phyloP scores from a whole-genome alignment of 2,888 invertebrate genomes.

The Synanthedon myopaeformis region DNA sequence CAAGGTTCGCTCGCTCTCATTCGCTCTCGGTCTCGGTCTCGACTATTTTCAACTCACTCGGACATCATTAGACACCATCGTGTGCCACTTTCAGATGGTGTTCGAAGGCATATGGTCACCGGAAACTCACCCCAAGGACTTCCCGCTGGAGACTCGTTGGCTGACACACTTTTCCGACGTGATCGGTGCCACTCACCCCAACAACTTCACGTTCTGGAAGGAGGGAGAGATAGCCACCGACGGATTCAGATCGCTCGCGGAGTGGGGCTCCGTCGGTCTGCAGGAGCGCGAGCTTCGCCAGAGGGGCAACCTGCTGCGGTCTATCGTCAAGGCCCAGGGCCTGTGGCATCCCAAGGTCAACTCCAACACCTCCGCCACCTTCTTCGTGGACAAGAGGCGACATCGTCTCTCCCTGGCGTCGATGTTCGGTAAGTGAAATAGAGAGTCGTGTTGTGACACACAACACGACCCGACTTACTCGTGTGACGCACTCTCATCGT shows the following conservation, averaged over 20 bases:
- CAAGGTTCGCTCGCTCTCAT: conserved; percentile 63
- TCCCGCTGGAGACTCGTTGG: conserved; percentile 86
- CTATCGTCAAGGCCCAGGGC: conserved; percentile 90
- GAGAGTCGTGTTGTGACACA: no score
- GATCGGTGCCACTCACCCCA: conserved; percentile 92
- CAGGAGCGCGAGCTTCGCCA: conserved; percentile 91
- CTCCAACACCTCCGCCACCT: conserved; percentile 82
- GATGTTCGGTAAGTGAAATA: conserved; percentile 76
- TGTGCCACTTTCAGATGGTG: conserved; percentile 65
- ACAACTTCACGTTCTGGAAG: conserved; percentile 92
- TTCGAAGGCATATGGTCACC: conserved; percentile 97
- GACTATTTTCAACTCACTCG: not conserved
- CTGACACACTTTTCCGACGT: conserved; percentile 97
- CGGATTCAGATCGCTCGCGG: conserved; percentile 84
- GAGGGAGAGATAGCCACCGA: conserved; percentile 88
- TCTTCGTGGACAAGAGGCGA: conserved; percentile 86
- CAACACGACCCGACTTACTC: not conserved
- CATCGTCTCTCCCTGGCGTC: conserved; percentile 89
- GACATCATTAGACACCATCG: not conserved
- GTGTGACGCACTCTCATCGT: not conserved
- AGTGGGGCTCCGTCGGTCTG: conserved; percentile 89
- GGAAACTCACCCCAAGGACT: conserved; percentile 95
- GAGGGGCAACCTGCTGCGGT: conserved; percentile 80
- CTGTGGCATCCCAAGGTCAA: conserved; percentile 92
- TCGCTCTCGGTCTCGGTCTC: no score